These are phyloP conservation scores for Galerucella nymphaeae DNA, from an alignment of 2,888 invertebrate species.

Conservation along the genomic window DNA sequence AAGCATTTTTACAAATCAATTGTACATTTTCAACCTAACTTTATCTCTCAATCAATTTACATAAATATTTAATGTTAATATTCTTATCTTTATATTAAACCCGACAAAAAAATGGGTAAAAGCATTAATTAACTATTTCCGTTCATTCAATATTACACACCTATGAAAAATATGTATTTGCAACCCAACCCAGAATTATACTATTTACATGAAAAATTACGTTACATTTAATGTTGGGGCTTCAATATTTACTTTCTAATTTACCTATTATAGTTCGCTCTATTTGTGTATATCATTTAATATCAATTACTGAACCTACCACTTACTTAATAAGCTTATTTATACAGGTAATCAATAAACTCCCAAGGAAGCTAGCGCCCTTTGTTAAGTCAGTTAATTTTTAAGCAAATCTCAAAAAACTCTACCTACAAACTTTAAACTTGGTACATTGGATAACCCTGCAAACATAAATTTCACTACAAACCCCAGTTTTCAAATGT, in stretches of 20 bases:
- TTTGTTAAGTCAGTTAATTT: too few species aligned
- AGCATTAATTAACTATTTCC: not conserved
- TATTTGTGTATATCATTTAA: not conserved
- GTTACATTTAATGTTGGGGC: not conserved
- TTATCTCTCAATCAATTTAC: too few species aligned
- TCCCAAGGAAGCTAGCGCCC: too few species aligned
- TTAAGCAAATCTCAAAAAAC: too few species aligned
- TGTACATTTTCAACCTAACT: too few species aligned
- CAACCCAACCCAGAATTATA: not conserved
- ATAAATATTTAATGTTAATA: not conserved
- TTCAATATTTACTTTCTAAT: not conserved
- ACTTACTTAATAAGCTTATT: not conserved
- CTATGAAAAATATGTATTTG: too few species aligned
- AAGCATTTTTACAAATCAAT: too few species aligned
- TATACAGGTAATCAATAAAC: not conserved
- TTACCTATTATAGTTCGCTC: not conserved
- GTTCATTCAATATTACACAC: not conserved
- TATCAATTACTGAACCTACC: not conserved
- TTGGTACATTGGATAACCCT: too few species aligned
- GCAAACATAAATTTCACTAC: too few species aligned
- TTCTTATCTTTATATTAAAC: not conserved
- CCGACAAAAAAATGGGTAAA: not conserved
- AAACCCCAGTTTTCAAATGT: too few species aligned
- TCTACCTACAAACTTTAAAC: too few species aligned
- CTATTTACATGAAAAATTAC: not conserved